Evolutionary conservation across 2,113 vertebrate genomes (phyloP), one percentile per base, ranked within the genome.

Genomic region (Sapayoa aenigma): DNA sequence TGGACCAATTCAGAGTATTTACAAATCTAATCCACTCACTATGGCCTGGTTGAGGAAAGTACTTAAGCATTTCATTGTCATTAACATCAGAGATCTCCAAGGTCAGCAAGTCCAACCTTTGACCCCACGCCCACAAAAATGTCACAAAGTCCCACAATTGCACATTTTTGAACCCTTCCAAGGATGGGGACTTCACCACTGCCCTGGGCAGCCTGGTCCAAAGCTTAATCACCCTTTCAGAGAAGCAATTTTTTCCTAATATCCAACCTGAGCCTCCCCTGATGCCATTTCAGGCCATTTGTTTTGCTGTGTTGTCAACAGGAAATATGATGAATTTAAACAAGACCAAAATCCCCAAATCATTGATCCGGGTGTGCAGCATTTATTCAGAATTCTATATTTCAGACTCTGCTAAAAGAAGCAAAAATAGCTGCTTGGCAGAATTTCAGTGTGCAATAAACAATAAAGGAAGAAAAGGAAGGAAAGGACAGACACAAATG

Each of bases 321-420:
- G 10, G 13, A 11, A 25, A 4, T 31, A 30, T 6, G 42, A 85
- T 4, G 6, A 9, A 33, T 41, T 23, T 47, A 3, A 19, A 59
- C 56, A 46, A 22, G 55, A 7, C 6, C 10, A 55, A 50, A 25
- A 0, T 0, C 4, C 9, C 7, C 6, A 7, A 12, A n/a, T 53
- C 37, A 33, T 41, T 53, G 52, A 46, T n/a, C 49, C 47, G 63
- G 9, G 5, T 41, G 22, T 41, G 27, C 12, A 47, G 46, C 23
- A 37, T 18, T 46, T 46, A 5, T 21, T 47, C 42, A 44, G 21
- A 55, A 49, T 65, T 35, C 24, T 59, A 0, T 20, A 49, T 50
- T 62, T 67, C 30, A 50, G 35, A 15, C 3, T 44, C 44, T 30
- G 9, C 15, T 65, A 44, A 73, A 72, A 62, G 20, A 33, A 59